Percentiles rank a stretch among this genome's conserved stretches.
Conservation (phyloP, 1,140 invertebrate species). For the Rhopalosiphum maidis region DNA sequence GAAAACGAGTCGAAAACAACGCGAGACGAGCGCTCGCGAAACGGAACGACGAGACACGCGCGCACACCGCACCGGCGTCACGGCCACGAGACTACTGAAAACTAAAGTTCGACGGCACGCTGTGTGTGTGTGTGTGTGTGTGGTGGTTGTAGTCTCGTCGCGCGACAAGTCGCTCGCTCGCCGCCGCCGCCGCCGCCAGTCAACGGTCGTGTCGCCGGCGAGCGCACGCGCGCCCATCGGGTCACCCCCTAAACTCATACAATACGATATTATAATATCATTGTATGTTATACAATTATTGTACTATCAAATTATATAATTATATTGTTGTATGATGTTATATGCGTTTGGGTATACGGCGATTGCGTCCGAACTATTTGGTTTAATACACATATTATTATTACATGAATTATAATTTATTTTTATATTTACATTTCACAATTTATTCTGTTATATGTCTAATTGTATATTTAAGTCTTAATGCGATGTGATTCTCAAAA, state of each 20-base stretch:
- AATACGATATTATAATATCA: background rate
- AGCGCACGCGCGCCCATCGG: background rate
- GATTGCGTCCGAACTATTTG: too few relatives aligned
- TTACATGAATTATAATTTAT: too few relatives aligned
- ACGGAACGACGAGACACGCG: background rate
- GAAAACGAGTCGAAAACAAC: background rate
- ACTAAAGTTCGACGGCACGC: background rate
- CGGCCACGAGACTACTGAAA: slow-evolving; percentile 53
- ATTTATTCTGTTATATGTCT: too few relatives aligned
- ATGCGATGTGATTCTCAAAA: too few relatives aligned
- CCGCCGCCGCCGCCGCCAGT: background rate
- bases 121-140: too few relatives aligned
- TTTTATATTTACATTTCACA: too few relatives aligned
- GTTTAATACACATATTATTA: too few relatives aligned
- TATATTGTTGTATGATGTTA: too few relatives aligned
- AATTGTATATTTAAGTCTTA: too few relatives aligned
- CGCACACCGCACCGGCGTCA: slow-evolving; percentile 1
- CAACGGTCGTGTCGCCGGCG: background rate
- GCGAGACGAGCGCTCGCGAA: background rate
- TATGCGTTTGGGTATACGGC: too few relatives aligned
- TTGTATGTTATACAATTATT: too few relatives aligned
- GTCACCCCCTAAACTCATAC: background rate
- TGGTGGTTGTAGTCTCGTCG: background rate
- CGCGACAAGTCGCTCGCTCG: slow-evolving; percentile 23
- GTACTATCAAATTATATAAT: too few relatives aligned